A percentile compares a stretch with the other conserved stretches of the same genome.
These are phyloP conservation scores for Acipenser oxyrinchus DNA, from an alignment of 2,797 vertebrate species.

Conservation along the genomic window DNA sequence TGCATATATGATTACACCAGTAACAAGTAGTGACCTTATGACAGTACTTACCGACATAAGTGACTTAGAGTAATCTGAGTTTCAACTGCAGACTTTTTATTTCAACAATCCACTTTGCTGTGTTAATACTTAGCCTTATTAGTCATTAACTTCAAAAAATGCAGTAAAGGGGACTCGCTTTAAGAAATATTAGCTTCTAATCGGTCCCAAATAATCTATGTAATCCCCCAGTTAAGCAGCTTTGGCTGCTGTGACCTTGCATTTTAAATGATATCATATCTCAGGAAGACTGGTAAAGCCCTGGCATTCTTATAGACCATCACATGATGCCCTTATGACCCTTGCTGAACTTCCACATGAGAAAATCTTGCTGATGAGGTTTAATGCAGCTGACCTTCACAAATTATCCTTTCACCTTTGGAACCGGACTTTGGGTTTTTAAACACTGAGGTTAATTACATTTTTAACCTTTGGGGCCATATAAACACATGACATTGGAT, in stretches of 20 bases:
- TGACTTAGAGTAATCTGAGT: constrained; percentile 15
- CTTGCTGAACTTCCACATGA: constrained; percentile 42
- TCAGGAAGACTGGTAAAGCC: constrained; percentile 23
- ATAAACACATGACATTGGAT: no score
- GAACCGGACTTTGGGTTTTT: constrained; percentile 31
- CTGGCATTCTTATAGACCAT: constrained; percentile 34
- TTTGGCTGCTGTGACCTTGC: constrained; percentile 56
- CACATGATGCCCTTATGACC: constrained; percentile 55
- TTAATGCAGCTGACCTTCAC: constrained; percentile 45
- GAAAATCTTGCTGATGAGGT: constrained; percentile 34
- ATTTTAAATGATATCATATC: constrained; percentile 63
- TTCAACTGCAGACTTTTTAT: constrained; percentile 23
- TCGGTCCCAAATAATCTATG: constrained; percentile 51
- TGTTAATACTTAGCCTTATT: constrained; percentile 51
- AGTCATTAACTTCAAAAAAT: constrained; percentile 48
- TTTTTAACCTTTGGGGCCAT: no score
- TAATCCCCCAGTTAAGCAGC: constrained; percentile 57
- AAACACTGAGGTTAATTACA: no score
- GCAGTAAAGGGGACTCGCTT: constrained; percentile 48
- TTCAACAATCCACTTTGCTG: constrained; percentile 11
- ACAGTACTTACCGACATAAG: constrained; percentile 39
- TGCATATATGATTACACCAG: constrained; percentile 12
- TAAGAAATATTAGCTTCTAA: constrained; percentile 61
- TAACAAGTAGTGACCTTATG: constrained; percentile 40
- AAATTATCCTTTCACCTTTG: constrained; percentile 57